Conservation (phyloP, 2,888 invertebrate species). For the Rhodophaea formosa region DNA sequence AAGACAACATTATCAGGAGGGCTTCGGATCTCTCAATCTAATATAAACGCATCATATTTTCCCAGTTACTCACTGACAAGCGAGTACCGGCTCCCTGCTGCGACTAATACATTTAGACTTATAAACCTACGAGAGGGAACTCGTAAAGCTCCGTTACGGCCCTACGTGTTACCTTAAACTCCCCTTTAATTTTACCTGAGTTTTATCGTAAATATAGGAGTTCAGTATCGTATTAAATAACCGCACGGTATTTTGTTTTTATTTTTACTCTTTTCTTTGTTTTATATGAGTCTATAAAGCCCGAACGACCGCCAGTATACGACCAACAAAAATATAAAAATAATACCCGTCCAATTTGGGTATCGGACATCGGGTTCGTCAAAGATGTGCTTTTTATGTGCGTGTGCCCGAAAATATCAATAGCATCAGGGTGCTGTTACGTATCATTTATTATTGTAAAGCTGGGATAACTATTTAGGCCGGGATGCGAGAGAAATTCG, state of each 20-base stretch:
- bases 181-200: conserved; percentile 13
- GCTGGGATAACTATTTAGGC: background rate
- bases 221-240: conserved; percentile 20
- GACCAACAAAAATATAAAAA: conserved; percentile 19
- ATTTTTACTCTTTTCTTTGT: conserved; percentile 20
- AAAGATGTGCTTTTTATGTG: conserved; percentile 1
- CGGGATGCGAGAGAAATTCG: background rate
- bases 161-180: conserved; percentile 10
- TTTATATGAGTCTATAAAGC: conserved; percentile 20
- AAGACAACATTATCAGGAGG: conserved; percentile 34
- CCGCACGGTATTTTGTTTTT: conserved; percentile 20
- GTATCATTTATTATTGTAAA: conserved; percentile 3
- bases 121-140: conserved; percentile 8
- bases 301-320: conserved; percentile 15
- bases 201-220: conserved; percentile 16
- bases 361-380: conserved; percentile 13
- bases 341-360: conserved; percentile 18
- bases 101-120: conserved; percentile 13
- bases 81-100: conserved; percentile 3
- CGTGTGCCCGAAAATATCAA: background rate
- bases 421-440: background rate
- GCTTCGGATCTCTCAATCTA: conserved; percentile 22
- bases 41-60: conserved; percentile 15
- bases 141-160: background rate
- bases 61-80: conserved; percentile 2